Conservation (phyloP, 2,797 vertebrate species). For the Sebastes itinus region DNA sequence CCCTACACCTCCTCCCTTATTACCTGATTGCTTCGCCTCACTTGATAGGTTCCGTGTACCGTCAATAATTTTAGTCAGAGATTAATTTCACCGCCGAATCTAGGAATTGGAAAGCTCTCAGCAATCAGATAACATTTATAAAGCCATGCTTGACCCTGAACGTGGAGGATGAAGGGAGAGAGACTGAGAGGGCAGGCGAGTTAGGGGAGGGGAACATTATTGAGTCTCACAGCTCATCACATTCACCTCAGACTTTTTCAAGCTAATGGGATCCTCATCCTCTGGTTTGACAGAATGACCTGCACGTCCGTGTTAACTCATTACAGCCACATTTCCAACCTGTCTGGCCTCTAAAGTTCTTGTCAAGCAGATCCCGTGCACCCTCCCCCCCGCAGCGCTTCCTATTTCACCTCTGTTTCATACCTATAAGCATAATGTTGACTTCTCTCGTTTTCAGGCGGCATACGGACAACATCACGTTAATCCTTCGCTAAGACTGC, state of each 20-base stretch:
- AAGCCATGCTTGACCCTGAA: slow-evolving; percentile 73
- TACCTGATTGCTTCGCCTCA: slow-evolving; percentile 69
- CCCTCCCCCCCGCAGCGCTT: not conserved
- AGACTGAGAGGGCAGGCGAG: slow-evolving; percentile 12
- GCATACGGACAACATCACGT: slow-evolving; percentile 57
- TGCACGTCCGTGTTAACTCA: slow-evolving; percentile 46
- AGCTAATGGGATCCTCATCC: slow-evolving; percentile 63
- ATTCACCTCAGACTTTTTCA: slow-evolving; percentile 67
- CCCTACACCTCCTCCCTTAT: slow-evolving; percentile 42
- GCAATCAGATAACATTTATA: slow-evolving; percentile 80
- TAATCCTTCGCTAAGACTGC: slow-evolving; percentile 77
- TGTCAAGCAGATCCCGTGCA: not conserved
- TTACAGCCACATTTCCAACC: slow-evolving; percentile 37
- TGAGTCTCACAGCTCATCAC: slow-evolving; percentile 67
- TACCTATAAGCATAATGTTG: slow-evolving; percentile 60
- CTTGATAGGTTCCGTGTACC: slow-evolving; percentile 64
- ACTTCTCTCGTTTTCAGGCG: slow-evolving; percentile 59
- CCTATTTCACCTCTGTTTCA: slow-evolving; percentile 36
- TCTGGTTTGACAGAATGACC: slow-evolving; percentile 54
- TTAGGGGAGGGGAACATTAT: slow-evolving; percentile 38
- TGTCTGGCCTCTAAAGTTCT: slow-evolving; percentile 13
- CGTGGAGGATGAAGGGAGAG: slow-evolving; percentile 49
- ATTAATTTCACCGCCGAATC: slow-evolving; percentile 79
- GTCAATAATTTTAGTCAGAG: slow-evolving; percentile 81
- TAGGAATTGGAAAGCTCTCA: slow-evolving; percentile 67